Evolutionary conservation across 2,113 vertebrate species (phyloP), one percentile per base, ranked within the genome.

Genomic region (Hepsetus odoe): DNA sequence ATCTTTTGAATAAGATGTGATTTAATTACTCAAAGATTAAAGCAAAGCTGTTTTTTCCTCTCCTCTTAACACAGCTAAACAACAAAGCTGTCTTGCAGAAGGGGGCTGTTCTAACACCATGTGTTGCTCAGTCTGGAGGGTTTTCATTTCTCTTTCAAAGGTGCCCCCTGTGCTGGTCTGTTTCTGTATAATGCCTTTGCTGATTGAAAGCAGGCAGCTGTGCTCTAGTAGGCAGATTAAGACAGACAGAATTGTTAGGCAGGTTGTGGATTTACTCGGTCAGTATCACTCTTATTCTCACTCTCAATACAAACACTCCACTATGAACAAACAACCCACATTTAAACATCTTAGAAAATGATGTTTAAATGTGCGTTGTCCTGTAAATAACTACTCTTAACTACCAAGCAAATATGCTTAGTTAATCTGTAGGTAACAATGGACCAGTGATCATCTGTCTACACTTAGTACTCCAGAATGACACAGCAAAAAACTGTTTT

Each of bases 201-300:
- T 20, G 32, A 64, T 35, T 64, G 32, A 64, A 64, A 35, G 30
- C 61, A 64, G 30, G 33, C 16, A 64, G 18, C 61, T 64, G n/a
- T n/a, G 32, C 32, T 64, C 61, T 12, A 18, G 24, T n/a, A 32
- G 61, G 30, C 7, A 64, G 9, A 32, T 16, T 18, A 14, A 33
- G 16, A 32, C 26, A 4, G 16, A 20, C 28, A 33, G 59, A 26
- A 59, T 59, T 28, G 26, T 28, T 4, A 20, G 8, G 8, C 61
- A 65, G 18, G 32, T 38, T 65, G 61, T 38, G 61, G 28, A 62
- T 6, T 62, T 62, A 16, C 59, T 16, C 9, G 7, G 59, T 10
- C 59, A 33, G 59, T 30, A 33, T 28, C 6, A 7, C 9, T 11
- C 24, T 28, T 24, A 59, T 26, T 62, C 9, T 59, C 56, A 9